Base-by-base conservation (phyloP, 2,888 invertebrate species). In the Brachyptera putata region DNA sequence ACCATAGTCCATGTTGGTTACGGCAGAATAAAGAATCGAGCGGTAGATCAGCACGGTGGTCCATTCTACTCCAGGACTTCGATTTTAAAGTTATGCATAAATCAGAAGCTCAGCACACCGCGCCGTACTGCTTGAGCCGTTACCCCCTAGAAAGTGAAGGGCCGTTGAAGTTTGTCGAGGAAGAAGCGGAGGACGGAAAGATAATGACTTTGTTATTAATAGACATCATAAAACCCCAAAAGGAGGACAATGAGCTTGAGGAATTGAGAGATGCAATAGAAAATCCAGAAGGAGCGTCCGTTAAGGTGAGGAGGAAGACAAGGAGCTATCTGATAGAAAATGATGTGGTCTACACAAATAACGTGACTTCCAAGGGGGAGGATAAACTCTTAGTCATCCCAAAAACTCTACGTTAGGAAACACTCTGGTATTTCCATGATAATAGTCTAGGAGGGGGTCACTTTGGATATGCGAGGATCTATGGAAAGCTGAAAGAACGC, bases 341-440 rank as follows among this genome's bases (percentile, higher is more conserved):
- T 2, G 26, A 26, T 1, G 26, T 57, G 11, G 43, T 57, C 16
- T 57, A 41, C 25, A 43, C n/a, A 26, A 57, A 43, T 30, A 41
- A 43, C 24, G 18, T 26, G 11, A 9, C 13, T n/a, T 16, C 22
- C 11, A 5, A 11, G 7, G 57, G 21, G 2, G 26, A 37, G n/a
- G 1, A 4, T 13, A 43, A n/a, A 16, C 16, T 57, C 5, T 18
- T 65, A 34, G 64, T 56, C 2, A 36, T 63, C 1, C 60, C 68
- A 1, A 4, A 36, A 0, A 21, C 34, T 4, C 13, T 66, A n/a
- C 18, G 58, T 3, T 46, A 39, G 1, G 58, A 66, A n/a, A 34
- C 68, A 0, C 11, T 68, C 4, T 14, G 30, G 13, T 16, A 53
- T 13, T 56, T 58, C 11, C 67, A 67, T 36, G 64, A 66, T 53